Evolutionary conservation across 2,113 vertebrate genomes (phyloP), one percentile per base, ranked within the genome.

Genomic region (Neotoma lepida): DNA sequence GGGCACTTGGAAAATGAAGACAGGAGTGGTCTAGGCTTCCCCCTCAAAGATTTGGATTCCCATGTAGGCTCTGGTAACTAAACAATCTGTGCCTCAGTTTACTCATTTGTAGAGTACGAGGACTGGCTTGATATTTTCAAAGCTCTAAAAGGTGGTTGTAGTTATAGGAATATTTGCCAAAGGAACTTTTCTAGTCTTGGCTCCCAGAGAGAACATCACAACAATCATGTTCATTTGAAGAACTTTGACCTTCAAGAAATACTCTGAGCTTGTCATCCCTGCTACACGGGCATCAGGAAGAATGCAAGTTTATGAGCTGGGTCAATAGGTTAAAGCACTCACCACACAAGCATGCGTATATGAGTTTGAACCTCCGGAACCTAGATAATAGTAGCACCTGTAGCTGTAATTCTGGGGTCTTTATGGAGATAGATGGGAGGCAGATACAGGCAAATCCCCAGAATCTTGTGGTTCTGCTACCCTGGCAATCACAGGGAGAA

Each of bases 181-280:
- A 80, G 71, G 68, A 30, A 13, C n/a, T 77, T 94, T 96, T 82
- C 61, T 74, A 58, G 68, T 41, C 35, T 92, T 17, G 1, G 17
- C 0, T 30, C 26, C 80, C 39, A 78, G 82, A 73, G 30, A 46
- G 58, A 71, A 9, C 30, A 35, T 26, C 26, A 54, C 61, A 41
- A 82, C 17, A 82, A 70, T 54, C 33, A 35, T 6, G 64, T 71
- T 87, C 73, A 90, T 86, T 61, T 92, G 68, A 92, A 81, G 89
- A 88, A 71, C 56, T 64, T 68, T 93, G 93, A 6, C 39, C 51
- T 90, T 93, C 28, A 51, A 88, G 64, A 94, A 94, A 88, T 56
- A 81, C 84, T 70, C 44, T 26, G 64, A 22, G 6, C 44, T 14
- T 49, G 84, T 7, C 41, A n/a, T 54, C 33, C 3, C 4, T 54